Evolutionary conservation across 2,888 invertebrate genomes (phyloP).

Genomic region (Catocala sponsa): DNA sequence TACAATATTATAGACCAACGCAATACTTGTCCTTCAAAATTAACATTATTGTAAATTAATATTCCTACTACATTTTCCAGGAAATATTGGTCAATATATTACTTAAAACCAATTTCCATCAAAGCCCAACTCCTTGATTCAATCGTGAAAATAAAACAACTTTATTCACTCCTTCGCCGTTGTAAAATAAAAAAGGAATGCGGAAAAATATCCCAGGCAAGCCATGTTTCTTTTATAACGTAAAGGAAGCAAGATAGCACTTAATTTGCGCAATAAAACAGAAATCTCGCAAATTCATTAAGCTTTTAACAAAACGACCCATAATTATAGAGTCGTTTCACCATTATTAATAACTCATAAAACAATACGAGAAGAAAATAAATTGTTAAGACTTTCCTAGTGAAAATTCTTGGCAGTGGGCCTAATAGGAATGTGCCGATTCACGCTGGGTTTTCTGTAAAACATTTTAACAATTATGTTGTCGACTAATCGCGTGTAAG

Average conservation of each 20-base stretch:
- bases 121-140: neutral
- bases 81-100: neutral
- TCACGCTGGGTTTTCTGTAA: conserved; percentile 43
- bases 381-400: conserved; percentile 46
- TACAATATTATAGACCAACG: no score
- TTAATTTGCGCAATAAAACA: conserved; percentile 54
- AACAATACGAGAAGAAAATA: conserved; percentile 52
- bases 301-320: conserved; percentile 54
- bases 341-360: conserved; percentile 56
- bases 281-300: conserved; percentile 56
- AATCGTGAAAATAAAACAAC: conserved; percentile 5
- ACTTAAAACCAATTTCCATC: neutral
- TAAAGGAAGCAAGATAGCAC: conserved; percentile 47
- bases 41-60: no score
- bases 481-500: conserved; percentile 38
- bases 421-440: conserved; percentile 45
- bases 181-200: conserved; percentile 17
- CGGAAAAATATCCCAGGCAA: conserved; percentile 38
- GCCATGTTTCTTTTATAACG: conserved; percentile 47
- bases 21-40: no score
- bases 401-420: conserved; percentile 51
- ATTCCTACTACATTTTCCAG: no score
- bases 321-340: conserved; percentile 52
- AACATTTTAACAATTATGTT: conserved; percentile 50
- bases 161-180: conserved; percentile 7